Evolutionary conservation across 2,797 vertebrate species (phyloP).

Genomic region (Ceryle rudis): DNA sequence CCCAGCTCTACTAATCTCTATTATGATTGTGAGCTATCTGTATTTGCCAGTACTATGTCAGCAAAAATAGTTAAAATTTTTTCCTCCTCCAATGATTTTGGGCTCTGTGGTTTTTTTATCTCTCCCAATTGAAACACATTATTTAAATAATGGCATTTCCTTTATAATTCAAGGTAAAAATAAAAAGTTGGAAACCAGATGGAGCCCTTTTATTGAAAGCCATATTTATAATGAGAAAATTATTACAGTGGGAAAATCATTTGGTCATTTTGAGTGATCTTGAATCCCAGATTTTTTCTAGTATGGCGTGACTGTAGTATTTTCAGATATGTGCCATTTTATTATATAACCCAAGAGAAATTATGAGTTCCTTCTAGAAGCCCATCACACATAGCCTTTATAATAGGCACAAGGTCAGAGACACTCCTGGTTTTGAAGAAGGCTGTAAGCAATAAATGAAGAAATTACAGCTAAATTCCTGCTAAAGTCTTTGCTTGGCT

Average conservation of each 20-base stretch:
- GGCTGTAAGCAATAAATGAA: not conserved
- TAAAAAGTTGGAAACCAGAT: not conserved
- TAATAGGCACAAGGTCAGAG: not conserved
- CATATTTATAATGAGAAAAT: not conserved
- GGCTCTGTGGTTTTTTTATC: not conserved
- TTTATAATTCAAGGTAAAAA: constrained; percentile 11
- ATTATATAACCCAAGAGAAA: not conserved
- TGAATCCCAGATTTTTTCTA: not conserved
- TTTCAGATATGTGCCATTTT: not conserved
- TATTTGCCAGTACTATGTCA: not conserved
- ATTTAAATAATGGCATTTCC: constrained; percentile 27
- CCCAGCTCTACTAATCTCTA: not conserved
- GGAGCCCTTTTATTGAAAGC: constrained; percentile 22
- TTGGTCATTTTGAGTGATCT: not conserved
- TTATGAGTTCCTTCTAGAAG: not conserved
- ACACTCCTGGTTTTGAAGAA: not conserved
- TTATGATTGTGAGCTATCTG: not conserved
- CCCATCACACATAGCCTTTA: not conserved
- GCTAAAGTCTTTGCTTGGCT: not conserved
- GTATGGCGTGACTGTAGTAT: not conserved
- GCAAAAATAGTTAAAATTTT: constrained; percentile 51
- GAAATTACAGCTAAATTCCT: not conserved
- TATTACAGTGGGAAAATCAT: not conserved
- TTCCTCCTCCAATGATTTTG: constrained; percentile 17
- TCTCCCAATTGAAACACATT: constrained; percentile 28